Evolutionary conservation across 1,140 invertebrate species (phyloP).

Genomic region (Teleogryllus occipitalis): DNA sequence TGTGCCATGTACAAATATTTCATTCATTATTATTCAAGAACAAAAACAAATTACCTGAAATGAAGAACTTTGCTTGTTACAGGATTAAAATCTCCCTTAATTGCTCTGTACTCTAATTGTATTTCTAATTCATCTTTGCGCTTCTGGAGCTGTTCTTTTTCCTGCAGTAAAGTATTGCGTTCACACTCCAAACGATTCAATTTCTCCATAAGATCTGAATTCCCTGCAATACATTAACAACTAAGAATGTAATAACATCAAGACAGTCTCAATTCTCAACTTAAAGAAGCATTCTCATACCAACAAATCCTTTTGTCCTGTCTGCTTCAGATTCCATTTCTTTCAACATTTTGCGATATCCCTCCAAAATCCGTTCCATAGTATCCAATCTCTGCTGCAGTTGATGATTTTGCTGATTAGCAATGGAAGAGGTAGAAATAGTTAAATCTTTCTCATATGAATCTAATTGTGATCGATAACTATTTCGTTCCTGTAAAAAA

Average conservation of each 20-base stretch:
- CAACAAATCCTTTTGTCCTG: background rate
- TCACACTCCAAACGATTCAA: slow-evolving; percentile 11
- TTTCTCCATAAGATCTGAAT: background rate
- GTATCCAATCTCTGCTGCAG: background rate
- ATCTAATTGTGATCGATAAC: background rate
- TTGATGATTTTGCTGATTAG: background rate
- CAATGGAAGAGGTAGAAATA: background rate
- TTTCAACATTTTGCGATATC: background rate
- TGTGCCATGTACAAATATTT: no score
- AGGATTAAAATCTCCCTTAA: slow-evolving; percentile 10
- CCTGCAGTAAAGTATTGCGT: background rate
- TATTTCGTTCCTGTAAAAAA: background rate
- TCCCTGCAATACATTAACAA: background rate
- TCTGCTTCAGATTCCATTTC: background rate
- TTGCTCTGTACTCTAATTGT: slow-evolving; percentile 12
- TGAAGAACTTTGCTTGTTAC: background rate
- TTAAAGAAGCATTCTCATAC: background rate
- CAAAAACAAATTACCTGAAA: background rate
- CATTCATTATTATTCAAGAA: no score
- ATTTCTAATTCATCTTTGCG: slow-evolving; percentile 16
- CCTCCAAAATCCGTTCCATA: background rate
- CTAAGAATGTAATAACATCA: background rate
- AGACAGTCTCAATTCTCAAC: background rate
- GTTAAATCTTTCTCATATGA: background rate
- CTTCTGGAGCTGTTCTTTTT: slow-evolving; percentile 9